Base-by-base conservation (phyloP, 2,113 vertebrate genomes). In the Collichthys lucidus region DNA sequence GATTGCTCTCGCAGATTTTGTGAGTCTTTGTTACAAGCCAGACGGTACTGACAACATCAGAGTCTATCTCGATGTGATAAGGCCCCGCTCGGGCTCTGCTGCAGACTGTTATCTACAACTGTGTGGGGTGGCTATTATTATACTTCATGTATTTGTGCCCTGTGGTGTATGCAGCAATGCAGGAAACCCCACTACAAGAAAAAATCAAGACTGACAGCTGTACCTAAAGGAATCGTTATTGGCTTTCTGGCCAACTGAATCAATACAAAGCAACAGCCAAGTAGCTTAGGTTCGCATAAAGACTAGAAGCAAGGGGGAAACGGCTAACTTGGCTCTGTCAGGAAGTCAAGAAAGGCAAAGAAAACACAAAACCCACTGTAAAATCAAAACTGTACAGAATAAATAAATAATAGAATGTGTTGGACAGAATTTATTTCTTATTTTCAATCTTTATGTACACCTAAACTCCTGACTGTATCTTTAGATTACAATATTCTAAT, bases 11-110 rank as follows among this genome's bases (percentile, higher is more conserved):
- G 42, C 17, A 69, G 74, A 83, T 79, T 81, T 77, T 52, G 35
- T 24, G 52, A 64, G 64, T 44, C 55, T 85, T 82, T 83, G 85
- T 78, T 70, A 83, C 16, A 80, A 80, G 77, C 70, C 89, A 85
- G 84, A 86, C 72, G 14, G 31, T 6, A 65, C 50, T 11, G 75
- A 88, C 83, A 89, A 89, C 89, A 85, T 74, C 68, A 55, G 24
- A 53, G 55, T 63, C 26, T 31, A 69, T 77, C 74, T 64, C 29
- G 57, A 76, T 64, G 56, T 17, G 85, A 86, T 83, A 84, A 66
- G 81, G 69, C 67, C 73, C 22, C 2, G 4, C 52, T 79, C 12
- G 3, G 69, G 22, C 68, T 80, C 53, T 46, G 61, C 49, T 77
- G 52, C 35, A 71, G 74, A 75, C 56, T 52, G 24, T 83, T 77